A percentile compares a stretch with the other conserved stretches of the same genome.
These are phyloP conservation scores for Siniperca chuatsi DNA, from an alignment of 2,113 vertebrate species.

Conservation along the genomic window DNA sequence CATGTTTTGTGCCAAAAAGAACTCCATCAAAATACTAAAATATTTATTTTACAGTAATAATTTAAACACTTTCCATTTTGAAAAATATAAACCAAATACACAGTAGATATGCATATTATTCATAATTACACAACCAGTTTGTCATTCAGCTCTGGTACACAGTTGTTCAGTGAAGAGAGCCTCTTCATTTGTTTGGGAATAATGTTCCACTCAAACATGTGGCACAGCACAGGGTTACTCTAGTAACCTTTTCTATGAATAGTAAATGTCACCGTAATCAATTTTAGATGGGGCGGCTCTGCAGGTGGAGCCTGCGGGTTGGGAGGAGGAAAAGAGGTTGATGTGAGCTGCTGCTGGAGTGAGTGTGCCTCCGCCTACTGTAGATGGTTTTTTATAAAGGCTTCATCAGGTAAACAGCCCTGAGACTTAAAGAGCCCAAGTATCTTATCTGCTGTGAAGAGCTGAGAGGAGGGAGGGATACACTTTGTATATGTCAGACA, in stretches of 20 bases:
- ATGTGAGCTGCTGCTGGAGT: conserved; percentile 27
- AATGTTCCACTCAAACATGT: conserved; percentile 69
- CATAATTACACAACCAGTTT: conserved; percentile 57
- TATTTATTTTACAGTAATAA: neutral
- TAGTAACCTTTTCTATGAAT: conserved; percentile 78
- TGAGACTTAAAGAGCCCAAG: neutral
- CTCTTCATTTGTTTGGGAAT: conserved; percentile 69
- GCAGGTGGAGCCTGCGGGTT: conserved; percentile 65
- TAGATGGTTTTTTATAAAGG: conserved; percentile 26
- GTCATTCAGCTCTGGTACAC: conserved; percentile 45
- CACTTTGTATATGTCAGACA: neutral
- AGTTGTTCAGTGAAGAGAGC: conserved; percentile 46
- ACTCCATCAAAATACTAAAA: neutral
- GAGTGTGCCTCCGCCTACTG: conserved; percentile 17
- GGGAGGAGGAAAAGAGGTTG: conserved; percentile 29
- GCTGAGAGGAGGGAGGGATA: neutral
- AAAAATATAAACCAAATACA: neutral
- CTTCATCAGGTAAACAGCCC: conserved; percentile 30
- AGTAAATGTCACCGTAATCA: conserved; percentile 80
- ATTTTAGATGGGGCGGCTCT: conserved; percentile 76
- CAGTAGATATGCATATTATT: conserved; percentile 48
- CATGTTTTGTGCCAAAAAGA: neutral
- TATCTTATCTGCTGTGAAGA: neutral
- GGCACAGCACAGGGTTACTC: conserved; percentile 64
- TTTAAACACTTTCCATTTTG: neutral